Conservation (phyloP, 2,113 vertebrate genomes). For the Hystrix cristata region DNA sequence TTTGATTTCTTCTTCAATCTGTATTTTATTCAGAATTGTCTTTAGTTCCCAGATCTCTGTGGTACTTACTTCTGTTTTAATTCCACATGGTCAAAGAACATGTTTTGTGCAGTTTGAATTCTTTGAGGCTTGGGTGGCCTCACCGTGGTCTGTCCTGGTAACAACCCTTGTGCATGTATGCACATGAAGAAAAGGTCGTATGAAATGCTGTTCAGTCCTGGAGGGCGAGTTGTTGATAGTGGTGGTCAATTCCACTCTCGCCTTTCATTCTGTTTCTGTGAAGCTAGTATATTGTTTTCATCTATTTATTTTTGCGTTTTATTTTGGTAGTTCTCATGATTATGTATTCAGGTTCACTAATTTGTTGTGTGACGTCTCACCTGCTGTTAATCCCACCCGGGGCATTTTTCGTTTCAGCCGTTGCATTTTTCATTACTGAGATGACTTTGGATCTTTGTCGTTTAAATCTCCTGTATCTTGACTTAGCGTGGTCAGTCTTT, state of each 20-base stretch:
- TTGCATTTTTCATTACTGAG: not conserved
- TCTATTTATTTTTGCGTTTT: not conserved
- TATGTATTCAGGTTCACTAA: not conserved
- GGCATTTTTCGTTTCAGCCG: not conserved
- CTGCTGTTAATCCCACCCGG: not conserved
- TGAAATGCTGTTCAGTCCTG: not conserved
- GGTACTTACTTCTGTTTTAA: not conserved
- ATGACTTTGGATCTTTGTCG: not conserved
- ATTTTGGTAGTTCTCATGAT: slow-evolving; percentile 2
- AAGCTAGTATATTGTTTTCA: not conserved
- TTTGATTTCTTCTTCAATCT: slow-evolving; percentile 12
- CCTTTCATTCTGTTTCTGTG: not conserved
- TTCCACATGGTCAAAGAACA: not conserved
- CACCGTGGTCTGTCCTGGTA: not conserved
- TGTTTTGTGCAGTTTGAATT: not conserved
- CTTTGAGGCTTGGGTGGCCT: not conserved
- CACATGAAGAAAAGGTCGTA: not conserved
- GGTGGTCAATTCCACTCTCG: not conserved
- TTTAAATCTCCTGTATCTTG: not conserved
- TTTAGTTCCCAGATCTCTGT: not conserved
- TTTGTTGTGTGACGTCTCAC: not conserved
- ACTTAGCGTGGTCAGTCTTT: not conserved
- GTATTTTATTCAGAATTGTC: slow-evolving; percentile 6
- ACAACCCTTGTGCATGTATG: not conserved
- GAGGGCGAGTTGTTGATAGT: not conserved